A percentile compares a stretch with the other conserved stretches of the same genome.
These are phyloP conservation scores for Cyclophora albipunctata DNA, from an alignment of 2,888 invertebrate genomes.

Conservation along the genomic window DNA sequence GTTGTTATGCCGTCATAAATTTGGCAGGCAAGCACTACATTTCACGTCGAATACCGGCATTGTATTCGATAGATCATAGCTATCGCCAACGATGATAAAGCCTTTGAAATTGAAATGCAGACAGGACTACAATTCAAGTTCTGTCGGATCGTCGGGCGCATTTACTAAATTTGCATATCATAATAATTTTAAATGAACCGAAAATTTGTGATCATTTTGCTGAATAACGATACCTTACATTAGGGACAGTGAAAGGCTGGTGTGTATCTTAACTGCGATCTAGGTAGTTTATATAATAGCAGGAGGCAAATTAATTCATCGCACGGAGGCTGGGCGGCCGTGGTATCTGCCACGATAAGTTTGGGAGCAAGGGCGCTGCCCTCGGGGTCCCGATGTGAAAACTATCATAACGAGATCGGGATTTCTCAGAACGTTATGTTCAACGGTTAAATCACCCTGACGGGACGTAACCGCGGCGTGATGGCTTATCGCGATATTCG, in stretches of 20 bases:
- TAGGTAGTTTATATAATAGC: conserved; percentile 56
- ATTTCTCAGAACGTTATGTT: conserved; percentile 54
- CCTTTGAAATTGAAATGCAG: conserved; percentile 20
- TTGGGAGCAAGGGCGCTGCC: conserved; percentile 23
- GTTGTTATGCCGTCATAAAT: conserved; percentile 41
- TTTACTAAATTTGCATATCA: conserved; percentile 20
- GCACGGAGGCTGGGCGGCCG: conserved; percentile 45
- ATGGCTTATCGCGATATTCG: conserved; percentile 47
- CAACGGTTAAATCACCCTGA: conserved; percentile 35
- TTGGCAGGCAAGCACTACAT: conserved; percentile 34
- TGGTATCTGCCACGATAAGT: conserved; percentile 56
- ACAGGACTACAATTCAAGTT: conserved; percentile 16
- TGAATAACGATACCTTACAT: conserved; percentile 35
- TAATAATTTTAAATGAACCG: conserved; percentile 41
- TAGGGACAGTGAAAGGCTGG: conserved; percentile 31
- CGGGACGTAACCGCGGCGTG: conserved; percentile 29
- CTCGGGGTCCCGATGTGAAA: conserved; percentile 47
- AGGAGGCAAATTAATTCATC: conserved; percentile 65
- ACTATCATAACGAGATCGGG: conserved; percentile 66
- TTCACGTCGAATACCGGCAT: conserved; percentile 29
- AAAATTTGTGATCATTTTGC: conserved; percentile 43
- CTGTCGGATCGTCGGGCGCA: conserved; percentile 13
- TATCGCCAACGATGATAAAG: conserved; percentile 11
- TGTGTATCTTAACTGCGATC: conserved; percentile 64
- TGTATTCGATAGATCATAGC: conserved; percentile 18